Evolutionary conservation across 2,797 vertebrate genomes (phyloP), one percentile per base, ranked within the genome.

Genomic region (Steatocranus sp.): DNA sequence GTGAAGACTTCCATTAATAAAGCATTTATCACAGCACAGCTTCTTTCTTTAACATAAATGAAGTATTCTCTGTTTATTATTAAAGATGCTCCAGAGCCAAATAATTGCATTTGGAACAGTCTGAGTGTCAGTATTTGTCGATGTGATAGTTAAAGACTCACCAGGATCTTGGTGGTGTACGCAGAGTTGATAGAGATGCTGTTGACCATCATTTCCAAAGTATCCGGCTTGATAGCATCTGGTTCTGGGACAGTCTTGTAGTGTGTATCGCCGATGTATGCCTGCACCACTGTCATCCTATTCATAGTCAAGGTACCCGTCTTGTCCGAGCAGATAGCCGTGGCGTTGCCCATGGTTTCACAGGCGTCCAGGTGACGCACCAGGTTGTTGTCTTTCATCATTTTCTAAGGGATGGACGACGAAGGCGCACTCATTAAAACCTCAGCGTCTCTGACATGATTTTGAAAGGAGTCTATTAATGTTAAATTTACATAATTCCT

Each of bases 331-430:
- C 99, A 99, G 94, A 99, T 99, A 90, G 99, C 98, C 0, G 99
- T 99, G 86, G 99, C 98, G 0, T 99, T 99, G 85, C 98, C 98
- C 98, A 99, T 99, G 2, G 98, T 99, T 94, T 99, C 99, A 1
- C 98, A 99, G 1, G 98, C 98, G 1, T 99, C 98, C 95, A 99
- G 84, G 91, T 99, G 98, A 43, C 99, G 96, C 70, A 99, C 98
- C 49, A 99, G 94, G 94, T 99, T 99, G 89, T 99, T 99, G 94
- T 99, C 99, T 89, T 98, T 99, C 99, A 99, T 99, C 99, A 99
- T 99, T 99, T 99, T 99, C 98, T 99, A 88, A 81, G 73, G 77
- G n/a, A 81, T 0, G 8, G 25, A 56, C 5, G 14, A 68, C 1
- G 2, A 48, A 11, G 58, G 6, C 17, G n/a, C n/a, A 20, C 36